Evolutionary conservation across 2,113 vertebrate species (phyloP), one percentile per base, ranked within the genome.

Genomic region (Pseudopipra pipra): DNA sequence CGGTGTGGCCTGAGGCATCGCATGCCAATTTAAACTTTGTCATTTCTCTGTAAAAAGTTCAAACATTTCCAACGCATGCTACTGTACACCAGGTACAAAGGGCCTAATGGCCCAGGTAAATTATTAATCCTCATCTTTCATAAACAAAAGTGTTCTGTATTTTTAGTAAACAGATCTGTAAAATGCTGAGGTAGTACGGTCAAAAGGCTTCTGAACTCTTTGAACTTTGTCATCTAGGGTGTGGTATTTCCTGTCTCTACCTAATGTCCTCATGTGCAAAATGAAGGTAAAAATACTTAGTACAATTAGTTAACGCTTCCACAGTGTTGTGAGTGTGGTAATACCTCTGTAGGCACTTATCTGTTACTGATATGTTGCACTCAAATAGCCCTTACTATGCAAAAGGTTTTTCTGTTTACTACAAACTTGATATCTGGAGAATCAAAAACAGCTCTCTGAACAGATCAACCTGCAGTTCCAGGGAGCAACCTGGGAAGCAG

Each of bases 71-170:
- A 97, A 46, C 8, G 14, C 73, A 11, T 66, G 88, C 67, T 93
- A 52, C 74, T 79, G 89, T 86, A 86, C 95, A 81, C 59, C 65
- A 87, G 90, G 97, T 97, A 95, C 98, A 98, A 98, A 98, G 97
- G 96, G 91, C 96, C 68, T 86, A 47, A 51, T 84, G 97, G 67
- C 74, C 89, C 73, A 39, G 74, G 98, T 97, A 84, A 98, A 98
- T 98, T 87, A 97, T 98, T 98, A 98, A 97, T 95, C 95, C 39
- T 78, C 73, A 85, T 49, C 92, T 61, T 79, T 94, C 68, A 81
- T 95, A 97, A 98, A 97, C 96, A 98, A 89, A 96, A 96, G 44
- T 79, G 89, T 93, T 86, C 97, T 1, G 11, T 96, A 96, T 90
- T 89, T 97, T 82, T 71, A 75, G 95, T 95, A 96, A 97, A 97